These are phyloP conservation scores for Cheracebus regulus DNA, from an alignment of 2,797 vertebrate species.

Conservation along the genomic window DNA sequence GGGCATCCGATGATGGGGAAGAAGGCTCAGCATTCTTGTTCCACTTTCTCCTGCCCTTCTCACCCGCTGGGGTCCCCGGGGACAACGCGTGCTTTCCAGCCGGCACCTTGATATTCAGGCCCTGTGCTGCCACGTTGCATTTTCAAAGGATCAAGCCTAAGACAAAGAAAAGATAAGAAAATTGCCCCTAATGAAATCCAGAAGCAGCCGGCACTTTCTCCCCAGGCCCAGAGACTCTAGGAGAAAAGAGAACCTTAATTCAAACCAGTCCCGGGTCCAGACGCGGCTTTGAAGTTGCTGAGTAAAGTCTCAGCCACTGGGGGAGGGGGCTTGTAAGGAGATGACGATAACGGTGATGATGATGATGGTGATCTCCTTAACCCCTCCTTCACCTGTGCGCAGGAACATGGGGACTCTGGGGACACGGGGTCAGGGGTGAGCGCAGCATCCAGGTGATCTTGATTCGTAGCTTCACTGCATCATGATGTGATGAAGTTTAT, in stretches of 20 bases:
- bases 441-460: background rate
- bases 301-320: constrained; percentile 60
- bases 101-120: constrained; percentile 89
- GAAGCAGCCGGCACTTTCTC: constrained; percentile 90
- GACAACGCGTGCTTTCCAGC: constrained; percentile 87
- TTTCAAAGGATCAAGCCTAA: constrained; percentile 91
- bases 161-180: constrained; percentile 96
- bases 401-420: too few species aligned
- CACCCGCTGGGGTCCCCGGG: constrained; percentile 70
- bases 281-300: constrained; percentile 94
- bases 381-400: constrained; percentile 74
- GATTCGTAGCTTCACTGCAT: fast-evolving
- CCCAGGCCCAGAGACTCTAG: constrained; percentile 90
- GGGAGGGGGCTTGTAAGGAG: background rate
- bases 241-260: constrained; percentile 93
- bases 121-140: constrained; percentile 91
- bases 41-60: constrained; percentile 16
- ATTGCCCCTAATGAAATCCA: constrained; percentile 96
- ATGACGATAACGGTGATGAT: constrained; percentile 69
- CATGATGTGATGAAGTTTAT: too few species aligned
- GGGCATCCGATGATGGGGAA: constrained; percentile 75
- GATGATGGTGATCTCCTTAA: constrained; percentile 82
- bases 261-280: constrained; percentile 92
- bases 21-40: constrained; percentile 80
- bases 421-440: too few species aligned